phyloP scores from a whole-genome alignment of 2,113 vertebrate genomes.

The Callopanchax toddi region DNA sequence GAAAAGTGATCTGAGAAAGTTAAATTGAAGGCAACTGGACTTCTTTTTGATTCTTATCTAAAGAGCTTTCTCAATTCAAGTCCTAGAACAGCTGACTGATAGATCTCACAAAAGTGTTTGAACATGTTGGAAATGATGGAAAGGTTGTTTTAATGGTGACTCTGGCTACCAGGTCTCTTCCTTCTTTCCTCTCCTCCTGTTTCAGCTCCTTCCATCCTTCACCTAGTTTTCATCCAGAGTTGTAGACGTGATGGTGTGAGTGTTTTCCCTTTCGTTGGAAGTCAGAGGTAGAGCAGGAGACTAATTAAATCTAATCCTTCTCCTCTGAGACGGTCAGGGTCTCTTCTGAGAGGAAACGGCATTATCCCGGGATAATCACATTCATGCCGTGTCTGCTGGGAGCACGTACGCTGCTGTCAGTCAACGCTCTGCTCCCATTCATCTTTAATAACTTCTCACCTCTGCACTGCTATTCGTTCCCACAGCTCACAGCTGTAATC shows the following conservation, averaged over 20 bases:
- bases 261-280: not conserved
- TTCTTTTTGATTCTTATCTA: too few relatives aligned
- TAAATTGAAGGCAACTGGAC: too few relatives aligned
- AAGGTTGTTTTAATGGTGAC: too few relatives aligned
- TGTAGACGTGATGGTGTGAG: not conserved
- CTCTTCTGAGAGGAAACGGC: conserved; percentile 35
- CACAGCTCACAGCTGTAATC: conserved; percentile 4
- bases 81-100: too few relatives aligned
- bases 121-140: too few relatives aligned
- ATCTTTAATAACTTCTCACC: conserved; percentile 44
- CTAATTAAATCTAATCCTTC: conserved; percentile 60
- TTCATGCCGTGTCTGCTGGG: conserved; percentile 44
- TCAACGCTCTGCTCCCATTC: conserved; percentile 20
- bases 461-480: conserved; percentile 10
- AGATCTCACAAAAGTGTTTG: too few relatives aligned
- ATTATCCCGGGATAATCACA: conserved; percentile 52
- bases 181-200: too few relatives aligned
- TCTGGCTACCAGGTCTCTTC: too few relatives aligned
- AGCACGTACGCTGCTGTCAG: conserved; percentile 30
- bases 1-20: too few relatives aligned
- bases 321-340: conserved; percentile 34
- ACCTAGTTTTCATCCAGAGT: not conserved
- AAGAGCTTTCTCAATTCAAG: too few relatives aligned
- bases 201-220: too few relatives aligned
- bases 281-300: conserved; percentile 8